A percentile compares a stretch with the other conserved stretches of the same genome.
Evolutionary conservation across 2,113 vertebrate genomes (phyloP).

Genomic region (Zosterops borbonicus): DNA sequence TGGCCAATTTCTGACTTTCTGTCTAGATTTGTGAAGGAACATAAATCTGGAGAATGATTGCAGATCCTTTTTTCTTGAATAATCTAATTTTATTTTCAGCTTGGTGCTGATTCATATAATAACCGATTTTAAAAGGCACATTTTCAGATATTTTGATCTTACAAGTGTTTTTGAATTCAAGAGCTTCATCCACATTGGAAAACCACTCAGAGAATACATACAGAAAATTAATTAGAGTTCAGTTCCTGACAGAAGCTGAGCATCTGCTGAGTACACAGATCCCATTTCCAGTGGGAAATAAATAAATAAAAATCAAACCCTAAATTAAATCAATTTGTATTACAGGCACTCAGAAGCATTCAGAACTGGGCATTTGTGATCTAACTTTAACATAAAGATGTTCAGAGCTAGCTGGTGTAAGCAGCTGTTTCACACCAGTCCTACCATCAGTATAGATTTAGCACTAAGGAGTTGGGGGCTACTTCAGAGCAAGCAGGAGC

Average conservation of each 20-base stretch:
- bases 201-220: conserved; percentile 11
- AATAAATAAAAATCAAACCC: conserved; percentile 7
- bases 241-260: conserved; percentile 25
- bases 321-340: conserved; percentile 13
- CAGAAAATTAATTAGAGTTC: conserved; percentile 28
- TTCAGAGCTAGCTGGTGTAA: background rate
- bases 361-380: background rate
- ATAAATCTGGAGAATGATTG: background rate
- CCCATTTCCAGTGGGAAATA: conserved; percentile 5
- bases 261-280: conserved; percentile 22
- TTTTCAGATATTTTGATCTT: conserved; percentile 15
- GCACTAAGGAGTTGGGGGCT: background rate
- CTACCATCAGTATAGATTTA: background rate
- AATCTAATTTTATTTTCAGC: conserved; percentile 28
- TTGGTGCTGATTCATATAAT: background rate
- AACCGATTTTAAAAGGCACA: background rate
- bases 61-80: background rate
- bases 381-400: background rate
- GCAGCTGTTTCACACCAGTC: background rate
- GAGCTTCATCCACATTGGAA: conserved; percentile 16
- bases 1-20: background rate
- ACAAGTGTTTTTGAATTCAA: conserved; percentile 16
- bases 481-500: background rate
- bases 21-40: background rate
- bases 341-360: background rate